phyloP scores from a whole-genome alignment of 2,888 invertebrate genomes.

The Papilio demoleus region DNA sequence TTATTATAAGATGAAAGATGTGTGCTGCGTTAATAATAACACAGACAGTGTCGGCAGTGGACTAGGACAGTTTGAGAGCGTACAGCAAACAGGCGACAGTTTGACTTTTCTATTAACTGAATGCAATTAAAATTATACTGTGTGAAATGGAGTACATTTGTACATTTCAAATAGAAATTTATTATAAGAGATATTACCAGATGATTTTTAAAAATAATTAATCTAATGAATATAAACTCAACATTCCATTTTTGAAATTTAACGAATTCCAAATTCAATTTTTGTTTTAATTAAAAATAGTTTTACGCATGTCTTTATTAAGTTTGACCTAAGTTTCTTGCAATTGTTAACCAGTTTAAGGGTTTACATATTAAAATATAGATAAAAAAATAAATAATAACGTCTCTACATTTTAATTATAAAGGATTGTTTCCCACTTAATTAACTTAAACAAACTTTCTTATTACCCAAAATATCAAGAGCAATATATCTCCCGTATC shows the following conservation, averaged over 20 bases:
- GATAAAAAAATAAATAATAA: too few species aligned
- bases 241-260: too few species aligned
- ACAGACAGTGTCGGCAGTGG: slow-evolving; percentile 16
- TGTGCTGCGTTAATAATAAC: slow-evolving; percentile 20
- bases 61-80: slow-evolving; percentile 28
- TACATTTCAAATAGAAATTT: background rate
- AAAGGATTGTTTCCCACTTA: too few species aligned
- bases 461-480: slow-evolving; percentile 33
- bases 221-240: too few species aligned
- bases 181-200: background rate
- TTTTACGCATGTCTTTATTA: too few species aligned
- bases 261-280: too few species aligned
- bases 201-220: too few species aligned
- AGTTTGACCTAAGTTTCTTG: too few species aligned
- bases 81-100: slow-evolving; percentile 25
- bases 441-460: slow-evolving; percentile 17
- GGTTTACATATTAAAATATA: too few species aligned
- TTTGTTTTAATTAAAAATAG: too few species aligned
- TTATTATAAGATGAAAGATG: background rate
- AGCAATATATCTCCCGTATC: slow-evolving; percentile 19
- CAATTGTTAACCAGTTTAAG: too few species aligned
- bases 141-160: slow-evolving; percentile 2
- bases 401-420: too few species aligned
- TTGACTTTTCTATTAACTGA: slow-evolving; percentile 13
- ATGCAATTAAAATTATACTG: slow-evolving; percentile 26